phyloP scores from a whole-genome alignment of 2,797 vertebrate species.

The Orestias chungarensis region DNA sequence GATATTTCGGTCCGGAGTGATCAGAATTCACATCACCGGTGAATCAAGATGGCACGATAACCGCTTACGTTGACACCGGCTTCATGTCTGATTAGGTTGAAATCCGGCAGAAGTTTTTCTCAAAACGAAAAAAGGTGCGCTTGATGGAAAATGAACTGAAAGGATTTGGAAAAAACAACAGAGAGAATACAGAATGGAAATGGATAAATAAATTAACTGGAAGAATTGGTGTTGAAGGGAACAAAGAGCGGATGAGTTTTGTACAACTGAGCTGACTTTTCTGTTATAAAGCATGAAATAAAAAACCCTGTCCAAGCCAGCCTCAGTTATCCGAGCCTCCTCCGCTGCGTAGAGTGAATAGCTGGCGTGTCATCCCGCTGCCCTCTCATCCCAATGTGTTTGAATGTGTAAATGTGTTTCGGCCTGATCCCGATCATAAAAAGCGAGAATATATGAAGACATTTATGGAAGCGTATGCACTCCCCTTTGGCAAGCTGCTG shows the following conservation, averaged over 20 bases:
- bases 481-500: conserved; percentile 61
- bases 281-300: conserved; percentile 29
- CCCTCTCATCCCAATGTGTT: conserved; percentile 39
- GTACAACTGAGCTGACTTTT: conserved; percentile 34
- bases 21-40: too few species aligned
- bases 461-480: conserved; percentile 68
- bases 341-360: conserved; percentile 31
- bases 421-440: conserved; percentile 61
- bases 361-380: conserved; percentile 23
- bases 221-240: conserved; percentile 52
- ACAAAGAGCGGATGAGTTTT: conserved; percentile 39
- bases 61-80: too few species aligned
- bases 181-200: conserved; percentile 30
- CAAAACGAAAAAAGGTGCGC: conserved; percentile 19
- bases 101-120: not conserved
- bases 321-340: conserved; percentile 7
- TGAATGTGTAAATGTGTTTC: conserved; percentile 44
- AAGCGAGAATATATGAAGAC: conserved; percentile 68
- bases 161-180: conserved; percentile 27
- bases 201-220: conserved; percentile 42
- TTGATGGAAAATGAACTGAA: conserved; percentile 24
- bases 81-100: conserved; percentile 27
- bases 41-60: too few species aligned
- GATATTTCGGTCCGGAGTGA: conserved; percentile 32
- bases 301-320: conserved; percentile 19